Evolutionary conservation across 1,140 invertebrate genomes (phyloP), one percentile per base, ranked within the genome.

Genomic region (Rhizoglyphus robini): DNA sequence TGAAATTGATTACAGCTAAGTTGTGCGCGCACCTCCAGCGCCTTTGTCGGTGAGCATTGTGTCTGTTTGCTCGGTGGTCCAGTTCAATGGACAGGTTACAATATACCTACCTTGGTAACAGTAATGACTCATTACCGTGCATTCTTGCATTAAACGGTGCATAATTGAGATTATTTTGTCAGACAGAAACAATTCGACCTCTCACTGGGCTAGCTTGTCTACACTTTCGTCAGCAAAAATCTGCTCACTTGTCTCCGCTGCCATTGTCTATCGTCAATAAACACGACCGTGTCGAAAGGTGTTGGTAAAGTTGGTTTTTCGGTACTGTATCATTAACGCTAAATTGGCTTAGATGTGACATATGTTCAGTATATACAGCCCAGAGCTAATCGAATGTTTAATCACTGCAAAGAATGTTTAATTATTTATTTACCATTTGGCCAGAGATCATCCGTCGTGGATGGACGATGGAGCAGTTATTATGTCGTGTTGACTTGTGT

Each of bases 81-180:
- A 41, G 18, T 41, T 41, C 36, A 41, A 41, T 18, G 36, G 36
- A 41, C 36, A 41, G 36, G 36, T n/a, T 41, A 41, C 36, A 41
- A 41, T 41, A n/a, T n/a, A 41, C 36, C n/a, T n/a, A 41, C 36
- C 36, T 41, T 11, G 18, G 36, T 18, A 18, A 41, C 18, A 8
- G 36, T 41, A 11, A n/a, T n/a, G n/a, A n/a, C n/a, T 41, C 18
- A 11, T 41, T 41, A 11, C 36, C 18, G 8, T 41, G 8, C 18
- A 11, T 41, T 41, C 36, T 41, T 41, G 8, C 20, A 8, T 54
- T 32, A 54, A 32, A 32, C 23, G 5, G 51, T n/a, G n/a, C 8
- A 8, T 23, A 8, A 54, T 54, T 54, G 51, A 54, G 51, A 54
- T 54, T 54, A 54, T 54, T 23, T 54, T 54, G 51, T 54, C 51